Base-by-base conservation (phyloP, 2,113 vertebrate species). In the Cyanistes caeruleus region DNA sequence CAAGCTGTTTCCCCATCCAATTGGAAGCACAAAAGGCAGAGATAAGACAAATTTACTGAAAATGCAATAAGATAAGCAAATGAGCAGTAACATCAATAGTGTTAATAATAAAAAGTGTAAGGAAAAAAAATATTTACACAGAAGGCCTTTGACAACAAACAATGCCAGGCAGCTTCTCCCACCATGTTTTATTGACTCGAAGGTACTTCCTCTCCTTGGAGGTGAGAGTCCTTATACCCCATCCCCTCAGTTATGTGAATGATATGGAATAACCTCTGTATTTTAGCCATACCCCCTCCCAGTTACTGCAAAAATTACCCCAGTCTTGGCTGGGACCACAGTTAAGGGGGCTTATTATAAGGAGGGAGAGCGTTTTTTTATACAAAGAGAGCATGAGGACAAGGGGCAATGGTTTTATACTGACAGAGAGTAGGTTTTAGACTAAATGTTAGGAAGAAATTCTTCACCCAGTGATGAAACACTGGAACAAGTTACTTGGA, bases 11-110 rank as follows among this genome's bases (percentile, higher is more conserved):
- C 22, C n/a, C 6, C 4, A 46, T 28, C 28, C 33, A 28, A 3
- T 0, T 53, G 23, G 15, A 33, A 43, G 7, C 4, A 53, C 18
- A 60, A 77, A 77, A 52, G 33, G 18, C 11, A 78, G 46, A n/a
- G 28, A 23, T 62, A 39, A n/a, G 46, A 52, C 60, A 22, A 28
- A 33, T 6, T 8, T 53, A 46, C 23, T 39, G 19, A 28, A 46
- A 33, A 27, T 44, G 10, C 19, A 69, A 19, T 27, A 31, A 28
- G 17, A 37, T 23, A 69, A 53, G 18, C 1, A 28, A 87, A 46
- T 0, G 0, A 78, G 62, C 8, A 53, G 7, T 9, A 69, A 20
- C 10, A 39, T 7, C 23, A 53, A 39, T 10, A 15, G 13, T 28
- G 62, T 53, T 59, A 86, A 31, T 25, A 43, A 58, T 1, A 67